phyloP scores from a whole-genome alignment of 2,113 vertebrate species.

The Pteruthius melanotis region DNA sequence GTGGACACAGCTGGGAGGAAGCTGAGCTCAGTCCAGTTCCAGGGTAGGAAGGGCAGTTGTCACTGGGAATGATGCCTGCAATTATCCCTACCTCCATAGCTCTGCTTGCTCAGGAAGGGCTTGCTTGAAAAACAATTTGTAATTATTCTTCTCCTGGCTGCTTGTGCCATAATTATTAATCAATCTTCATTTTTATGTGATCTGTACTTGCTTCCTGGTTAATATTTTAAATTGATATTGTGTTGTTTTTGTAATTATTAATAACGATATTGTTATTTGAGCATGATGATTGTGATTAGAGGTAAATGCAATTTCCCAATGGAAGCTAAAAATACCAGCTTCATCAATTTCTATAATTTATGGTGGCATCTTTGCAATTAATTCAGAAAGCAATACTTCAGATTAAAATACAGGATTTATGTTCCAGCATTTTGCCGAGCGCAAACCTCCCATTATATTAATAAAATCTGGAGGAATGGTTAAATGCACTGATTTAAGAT shows the following conservation, averaged over 20 bases:
- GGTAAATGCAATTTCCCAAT: slow-evolving; percentile 8
- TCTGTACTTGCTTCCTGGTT: neutral
- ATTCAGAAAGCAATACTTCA: neutral
- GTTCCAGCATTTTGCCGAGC: neutral
- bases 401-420: neutral
- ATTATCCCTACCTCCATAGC: neutral
- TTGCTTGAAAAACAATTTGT: neutral
- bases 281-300: neutral
- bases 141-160: slow-evolving; percentile 12
- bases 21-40: neutral
- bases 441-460: neutral
- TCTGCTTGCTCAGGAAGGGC: neutral
- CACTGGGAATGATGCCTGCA: neutral
- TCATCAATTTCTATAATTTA: slow-evolving; percentile 26
- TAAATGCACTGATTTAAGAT: neutral
- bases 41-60: neutral
- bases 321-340: slow-evolving; percentile 19
- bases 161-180: slow-evolving; percentile 5
- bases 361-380: neutral
- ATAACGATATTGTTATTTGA: slow-evolving; percentile 24
- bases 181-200: slow-evolving; percentile 44
- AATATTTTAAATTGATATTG: slow-evolving; percentile 30
- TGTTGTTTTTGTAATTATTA: slow-evolving; percentile 42
- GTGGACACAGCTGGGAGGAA: neutral
- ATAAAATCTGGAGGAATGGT: neutral